Evolutionary conservation across 2,113 vertebrate genomes (phyloP).

Genomic region (Dinomys branickii): DNA sequence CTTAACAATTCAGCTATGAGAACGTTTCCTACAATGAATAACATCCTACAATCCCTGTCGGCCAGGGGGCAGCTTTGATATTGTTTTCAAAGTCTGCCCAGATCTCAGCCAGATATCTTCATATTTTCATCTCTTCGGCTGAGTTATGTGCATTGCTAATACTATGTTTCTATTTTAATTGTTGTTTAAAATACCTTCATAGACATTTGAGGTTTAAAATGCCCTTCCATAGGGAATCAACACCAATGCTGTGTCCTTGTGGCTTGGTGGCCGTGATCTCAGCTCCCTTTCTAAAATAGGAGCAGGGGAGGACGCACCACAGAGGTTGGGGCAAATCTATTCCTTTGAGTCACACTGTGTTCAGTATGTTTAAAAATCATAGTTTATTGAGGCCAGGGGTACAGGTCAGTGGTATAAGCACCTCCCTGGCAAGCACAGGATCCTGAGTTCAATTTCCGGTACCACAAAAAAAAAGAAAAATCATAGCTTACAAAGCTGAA

Average conservation of each 20-base stretch:
- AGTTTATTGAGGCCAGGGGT: too few species aligned
- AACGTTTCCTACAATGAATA: slow-evolving; percentile 27
- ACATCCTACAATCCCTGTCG: not conserved
- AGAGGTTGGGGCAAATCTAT: too few species aligned
- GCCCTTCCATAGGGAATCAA: too few species aligned
- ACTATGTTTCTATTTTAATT: not conserved
- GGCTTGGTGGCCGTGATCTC: too few species aligned
- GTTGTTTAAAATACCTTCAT: slow-evolving; percentile 5
- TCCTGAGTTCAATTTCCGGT: too few species aligned
- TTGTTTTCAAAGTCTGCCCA: slow-evolving; percentile 49
- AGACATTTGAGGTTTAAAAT: not conserved
- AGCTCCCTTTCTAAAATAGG: too few species aligned
- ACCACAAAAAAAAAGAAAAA: too few species aligned
- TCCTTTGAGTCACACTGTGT: too few species aligned
- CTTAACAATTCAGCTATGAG: slow-evolving; percentile 43
- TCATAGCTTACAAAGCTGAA: slow-evolving; percentile 20
- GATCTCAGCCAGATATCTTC: slow-evolving; percentile 26
- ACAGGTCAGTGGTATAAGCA: too few species aligned
- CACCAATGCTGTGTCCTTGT: too few species aligned
- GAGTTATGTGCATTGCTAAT: slow-evolving; percentile 30
- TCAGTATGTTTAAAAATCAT: slow-evolving; percentile 26
- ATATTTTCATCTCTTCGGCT: slow-evolving; percentile 13
- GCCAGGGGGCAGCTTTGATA: slow-evolving; percentile 30
- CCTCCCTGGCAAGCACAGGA: too few species aligned
- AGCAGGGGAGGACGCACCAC: too few species aligned